Percentiles rank a stretch among this genome's conserved stretches.
Conservation (phyloP, 2,888 invertebrate species). For the Conistra vaccinii region DNA sequence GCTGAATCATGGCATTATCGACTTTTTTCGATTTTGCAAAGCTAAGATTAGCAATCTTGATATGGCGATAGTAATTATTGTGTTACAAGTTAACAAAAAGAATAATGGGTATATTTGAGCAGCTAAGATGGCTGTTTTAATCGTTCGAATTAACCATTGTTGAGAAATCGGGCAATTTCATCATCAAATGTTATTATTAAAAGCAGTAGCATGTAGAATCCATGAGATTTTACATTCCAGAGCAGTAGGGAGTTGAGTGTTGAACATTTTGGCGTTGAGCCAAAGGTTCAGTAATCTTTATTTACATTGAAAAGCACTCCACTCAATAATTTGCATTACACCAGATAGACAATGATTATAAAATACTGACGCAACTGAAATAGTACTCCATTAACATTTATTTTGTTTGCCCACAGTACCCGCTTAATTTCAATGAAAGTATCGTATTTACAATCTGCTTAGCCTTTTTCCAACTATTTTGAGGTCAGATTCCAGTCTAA, state of each 20-base stretch:
- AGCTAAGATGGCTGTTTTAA: constrained; percentile 9
- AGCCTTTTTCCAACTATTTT: no score
- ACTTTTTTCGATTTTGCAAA: constrained; percentile 65
- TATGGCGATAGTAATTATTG: constrained; percentile 59
- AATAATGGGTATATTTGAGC: constrained; percentile 31
- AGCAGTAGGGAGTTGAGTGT: not conserved
- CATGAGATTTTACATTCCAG: constrained; percentile 26
- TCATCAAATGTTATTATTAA: constrained; percentile 21
- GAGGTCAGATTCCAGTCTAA: no score
- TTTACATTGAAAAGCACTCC: constrained; percentile 31
- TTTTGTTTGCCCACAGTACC: not conserved
- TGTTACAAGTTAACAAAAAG: constrained; percentile 51
- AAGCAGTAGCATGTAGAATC: not conserved
- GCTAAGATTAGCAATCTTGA: constrained; percentile 67
- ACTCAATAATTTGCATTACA: constrained; percentile 30
- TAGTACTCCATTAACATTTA: not conserved
- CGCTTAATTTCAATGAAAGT: not conserved
- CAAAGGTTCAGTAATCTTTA: constrained; percentile 33
- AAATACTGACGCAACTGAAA: constrained; percentile 14
- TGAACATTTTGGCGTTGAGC: constrained; percentile 38
- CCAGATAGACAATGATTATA: constrained; percentile 5
- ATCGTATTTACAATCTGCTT: not conserved
- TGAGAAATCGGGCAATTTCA: constrained; percentile 14
- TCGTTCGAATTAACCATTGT: constrained; percentile 19
- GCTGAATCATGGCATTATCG: constrained; percentile 62